Base-by-base conservation (phyloP, 2,888 invertebrate genomes). In the Nymphalis polychloros region DNA sequence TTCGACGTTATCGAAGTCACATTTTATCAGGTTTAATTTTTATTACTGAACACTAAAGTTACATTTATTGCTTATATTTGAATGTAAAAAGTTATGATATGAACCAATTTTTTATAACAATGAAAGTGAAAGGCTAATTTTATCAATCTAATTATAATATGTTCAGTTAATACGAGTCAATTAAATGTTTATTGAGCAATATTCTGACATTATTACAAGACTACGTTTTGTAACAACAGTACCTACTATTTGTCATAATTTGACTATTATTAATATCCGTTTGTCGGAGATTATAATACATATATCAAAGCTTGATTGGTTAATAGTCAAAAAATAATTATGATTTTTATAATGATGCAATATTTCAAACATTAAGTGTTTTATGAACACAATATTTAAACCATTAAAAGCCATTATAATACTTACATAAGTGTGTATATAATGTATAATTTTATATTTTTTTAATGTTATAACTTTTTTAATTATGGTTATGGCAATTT, bases 151-250 rank as follows among this genome's bases (percentile, higher is more conserved):
- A 89, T 87, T 85, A 86, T 87, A 84, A 87, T 85, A 79, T 85
- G 84, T 88, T 86, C 86, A 85, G 81, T 84, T 87, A 84, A 86
- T 85, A 86, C 76, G 86, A 86, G 81, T 84, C 85, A 87, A 90
- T 90, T 85, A 89, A 87, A 87, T 83, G 77, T 83, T 80, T 82
- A 86, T 90, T 91, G 88, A 84, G 90, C 78, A 90, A 91, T 80
- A 78, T 78, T 77, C 79, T 83, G 83, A 84, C 53, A 55, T 82
- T 83, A 81, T 86, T 86, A 84, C 79, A 82, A 82, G 81, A 84
- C 63, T 65, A 63, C 68, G 76, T 89, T 86, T 88, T 83, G 89
- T 81, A 90, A 92, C 78, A 73, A 77, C 72, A 73, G 61, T 76
- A 76, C 76, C 69, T 73, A 80, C 81, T 80, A 89, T 90, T 81